Evolutionary conservation across 2,113 vertebrate genomes (phyloP).

Genomic region (Pelecanoides urinatrix): DNA sequence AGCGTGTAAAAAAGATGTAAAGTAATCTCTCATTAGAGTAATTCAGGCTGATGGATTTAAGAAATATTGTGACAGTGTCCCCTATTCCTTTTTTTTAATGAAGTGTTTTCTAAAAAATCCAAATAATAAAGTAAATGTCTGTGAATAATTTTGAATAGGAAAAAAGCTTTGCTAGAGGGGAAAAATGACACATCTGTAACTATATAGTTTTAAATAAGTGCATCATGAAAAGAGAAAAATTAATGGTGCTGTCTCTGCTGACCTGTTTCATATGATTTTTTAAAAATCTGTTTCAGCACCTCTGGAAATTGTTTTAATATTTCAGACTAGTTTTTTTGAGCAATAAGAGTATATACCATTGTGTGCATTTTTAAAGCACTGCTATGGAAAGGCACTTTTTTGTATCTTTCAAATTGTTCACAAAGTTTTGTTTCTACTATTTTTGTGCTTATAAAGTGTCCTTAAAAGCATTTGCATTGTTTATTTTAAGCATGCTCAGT

Average conservation of each 20-base stretch:
- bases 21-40: background rate
- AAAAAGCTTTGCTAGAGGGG: background rate
- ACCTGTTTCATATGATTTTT: conserved; percentile 36
- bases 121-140: conserved; percentile 16
- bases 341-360: conserved; percentile 61
- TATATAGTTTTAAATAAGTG: conserved; percentile 2
- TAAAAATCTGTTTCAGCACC: background rate
- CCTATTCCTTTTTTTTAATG: background rate
- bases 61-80: background rate
- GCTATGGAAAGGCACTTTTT: conserved; percentile 61
- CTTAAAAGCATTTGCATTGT: conserved; percentile 58
- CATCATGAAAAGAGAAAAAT: background rate
- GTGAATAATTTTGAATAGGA: conserved; percentile 16
- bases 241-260: conserved; percentile 48
- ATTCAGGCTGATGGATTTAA: background rate
- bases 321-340: conserved; percentile 57
- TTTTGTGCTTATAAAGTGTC: conserved; percentile 68
- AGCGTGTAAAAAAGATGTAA: background rate
- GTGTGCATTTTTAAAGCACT: conserved; percentile 68
- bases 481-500: conserved; percentile 25
- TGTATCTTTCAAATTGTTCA: conserved; percentile 52
- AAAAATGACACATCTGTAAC: background rate
- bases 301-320: conserved; percentile 35
- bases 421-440: conserved; percentile 47
- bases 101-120: background rate